Conservation (phyloP, 2,888 invertebrate species). For the Nebria salina region DNA sequence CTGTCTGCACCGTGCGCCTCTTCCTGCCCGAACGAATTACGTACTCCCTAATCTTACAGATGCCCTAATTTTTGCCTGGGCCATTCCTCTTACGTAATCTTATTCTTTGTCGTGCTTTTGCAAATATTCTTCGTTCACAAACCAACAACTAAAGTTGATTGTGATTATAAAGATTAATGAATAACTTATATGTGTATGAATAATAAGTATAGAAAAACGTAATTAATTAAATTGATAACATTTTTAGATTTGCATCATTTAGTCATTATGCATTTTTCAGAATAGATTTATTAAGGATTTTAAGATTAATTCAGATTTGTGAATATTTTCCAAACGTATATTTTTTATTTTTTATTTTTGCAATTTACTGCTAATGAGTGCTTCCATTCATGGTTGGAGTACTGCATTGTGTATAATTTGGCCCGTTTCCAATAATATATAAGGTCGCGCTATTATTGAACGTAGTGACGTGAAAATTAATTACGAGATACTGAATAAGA, state of each 20-base stretch:
- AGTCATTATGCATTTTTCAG: neutral
- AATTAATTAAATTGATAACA: neutral
- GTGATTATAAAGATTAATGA: neutral
- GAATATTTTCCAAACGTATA: neutral
- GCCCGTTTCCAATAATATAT: neutral
- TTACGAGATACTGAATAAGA: neutral
- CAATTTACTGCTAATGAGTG: neutral
- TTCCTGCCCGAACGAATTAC: neutral
- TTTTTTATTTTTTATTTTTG: neutral
- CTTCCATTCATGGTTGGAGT: neutral
- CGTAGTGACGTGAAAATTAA: neutral
- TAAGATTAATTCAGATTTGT: neutral
- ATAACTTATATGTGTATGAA: neutral
- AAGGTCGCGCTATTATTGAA: neutral
- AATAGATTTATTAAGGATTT: neutral
- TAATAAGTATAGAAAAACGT: neutral
- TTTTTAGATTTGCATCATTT: neutral
- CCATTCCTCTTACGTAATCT: neutral
- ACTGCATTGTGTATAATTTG: neutral
- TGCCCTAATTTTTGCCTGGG: conserved; percentile 4
- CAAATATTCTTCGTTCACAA: neutral
- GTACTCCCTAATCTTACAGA: neutral
- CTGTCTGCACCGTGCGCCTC: conserved; percentile 21
- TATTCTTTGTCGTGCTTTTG: neutral
- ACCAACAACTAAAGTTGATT: neutral